Conservation (phyloP, 2,888 invertebrate species). For the Pammene aurita region DNA sequence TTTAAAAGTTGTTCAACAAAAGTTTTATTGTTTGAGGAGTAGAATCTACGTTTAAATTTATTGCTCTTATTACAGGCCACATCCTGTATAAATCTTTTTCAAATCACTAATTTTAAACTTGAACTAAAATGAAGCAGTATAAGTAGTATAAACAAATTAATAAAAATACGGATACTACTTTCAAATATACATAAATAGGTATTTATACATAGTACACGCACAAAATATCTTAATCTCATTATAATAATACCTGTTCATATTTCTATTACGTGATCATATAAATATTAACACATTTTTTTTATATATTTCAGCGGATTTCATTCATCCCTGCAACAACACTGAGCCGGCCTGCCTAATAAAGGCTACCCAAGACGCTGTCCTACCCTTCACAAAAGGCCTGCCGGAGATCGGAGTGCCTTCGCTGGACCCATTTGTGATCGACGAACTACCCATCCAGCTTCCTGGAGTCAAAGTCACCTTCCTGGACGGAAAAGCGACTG, state of each 20-base stretch:
- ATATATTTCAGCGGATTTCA: constrained; percentile 69
- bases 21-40: no score
- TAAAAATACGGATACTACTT: no score
- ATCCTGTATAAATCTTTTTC: no score
- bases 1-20: no score
- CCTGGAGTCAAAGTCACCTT: constrained; percentile 79
- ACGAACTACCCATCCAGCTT: constrained; percentile 74
- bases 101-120: no score
- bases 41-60: no score
- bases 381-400: constrained; percentile 71
- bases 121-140: no score
- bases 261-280: background rate
- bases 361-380: constrained; percentile 74
- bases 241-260: background rate
- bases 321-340: constrained; percentile 74
- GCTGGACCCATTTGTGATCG: constrained; percentile 73
- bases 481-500: constrained; percentile 72
- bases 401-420: constrained; percentile 72
- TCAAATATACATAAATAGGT: no score
- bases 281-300: background rate
- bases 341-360: constrained; percentile 69
- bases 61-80: no score
- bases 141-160: no score
- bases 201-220: no score
- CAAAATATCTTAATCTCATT: no score